Evolutionary conservation across 2,113 vertebrate species (phyloP).

Genomic region (Tympanuchus pallidicinctus): DNA sequence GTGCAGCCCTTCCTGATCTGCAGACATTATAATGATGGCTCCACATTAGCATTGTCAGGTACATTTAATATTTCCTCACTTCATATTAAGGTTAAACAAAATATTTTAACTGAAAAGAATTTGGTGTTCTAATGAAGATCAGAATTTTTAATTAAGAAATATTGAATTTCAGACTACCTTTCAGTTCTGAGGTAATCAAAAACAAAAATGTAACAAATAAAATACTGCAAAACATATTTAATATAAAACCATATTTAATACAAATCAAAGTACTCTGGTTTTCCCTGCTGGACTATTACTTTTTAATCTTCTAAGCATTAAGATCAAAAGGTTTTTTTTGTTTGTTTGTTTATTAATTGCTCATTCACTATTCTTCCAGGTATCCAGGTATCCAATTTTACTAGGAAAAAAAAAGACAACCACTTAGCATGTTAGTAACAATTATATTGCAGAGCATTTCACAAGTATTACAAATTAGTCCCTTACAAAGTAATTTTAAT

Average conservation of each 20-base stretch:
- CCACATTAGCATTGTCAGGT: not conserved
- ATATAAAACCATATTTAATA: not conserved
- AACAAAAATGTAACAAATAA: not conserved
- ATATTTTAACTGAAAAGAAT: not conserved
- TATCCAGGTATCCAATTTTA: not conserved
- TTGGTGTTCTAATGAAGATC: not conserved
- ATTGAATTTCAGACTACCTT: not conserved
- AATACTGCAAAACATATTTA: not conserved
- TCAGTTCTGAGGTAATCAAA: not conserved
- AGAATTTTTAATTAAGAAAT: not conserved
- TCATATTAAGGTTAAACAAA: not conserved
- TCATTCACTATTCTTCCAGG: not conserved
- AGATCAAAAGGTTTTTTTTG: not conserved
- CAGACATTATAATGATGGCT: not conserved
- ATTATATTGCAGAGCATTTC: not conserved
- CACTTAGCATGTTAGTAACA: not conserved
- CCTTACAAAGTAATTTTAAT: not conserved
- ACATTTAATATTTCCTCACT: not conserved
- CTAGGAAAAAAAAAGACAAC: not conserved
- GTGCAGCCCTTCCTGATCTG: constrained; percentile 85
- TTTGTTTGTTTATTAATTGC: not conserved
- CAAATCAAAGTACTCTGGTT: not conserved
- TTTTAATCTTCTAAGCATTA: not conserved
- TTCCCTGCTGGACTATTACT: not conserved
- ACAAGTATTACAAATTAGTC: not conserved